Evolutionary conservation across 2,113 vertebrate genomes (phyloP).

Genomic region (Atlantisia rogersi): DNA sequence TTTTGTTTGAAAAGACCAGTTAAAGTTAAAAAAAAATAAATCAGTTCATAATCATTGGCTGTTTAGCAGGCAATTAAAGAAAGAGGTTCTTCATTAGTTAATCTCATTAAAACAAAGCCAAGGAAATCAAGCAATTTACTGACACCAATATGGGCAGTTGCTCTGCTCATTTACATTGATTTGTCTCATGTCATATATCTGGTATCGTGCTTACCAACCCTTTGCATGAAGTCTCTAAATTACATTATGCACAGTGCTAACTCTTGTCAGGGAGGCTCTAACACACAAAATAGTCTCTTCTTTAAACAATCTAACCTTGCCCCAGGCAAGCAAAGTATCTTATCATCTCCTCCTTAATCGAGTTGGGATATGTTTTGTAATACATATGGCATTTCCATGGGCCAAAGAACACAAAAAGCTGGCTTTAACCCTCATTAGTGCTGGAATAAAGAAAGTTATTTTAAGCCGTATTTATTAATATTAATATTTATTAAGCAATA

Average conservation of each 20-base stretch:
- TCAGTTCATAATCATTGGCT: not conserved
- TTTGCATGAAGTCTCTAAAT: not conserved
- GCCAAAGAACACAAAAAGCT: not conserved
- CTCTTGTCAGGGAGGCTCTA: not conserved
- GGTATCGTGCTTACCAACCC: not conserved
- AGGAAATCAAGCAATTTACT: not conserved
- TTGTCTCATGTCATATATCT: not conserved
- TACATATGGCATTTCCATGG: not conserved
- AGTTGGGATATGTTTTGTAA: not conserved
- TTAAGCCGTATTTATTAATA: not conserved
- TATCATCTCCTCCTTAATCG: not conserved
- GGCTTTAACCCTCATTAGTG: not conserved
- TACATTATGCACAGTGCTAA: not conserved
- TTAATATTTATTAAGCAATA: not conserved
- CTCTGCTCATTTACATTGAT: not conserved
- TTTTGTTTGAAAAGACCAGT: not conserved
- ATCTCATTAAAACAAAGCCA: not conserved
- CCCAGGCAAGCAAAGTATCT: not conserved
- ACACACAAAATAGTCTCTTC: not conserved
- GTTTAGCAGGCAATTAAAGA: not conserved
- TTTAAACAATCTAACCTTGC: not conserved
- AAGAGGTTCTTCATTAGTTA: not conserved
- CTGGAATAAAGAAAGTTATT: not conserved
- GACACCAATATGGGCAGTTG: not conserved
- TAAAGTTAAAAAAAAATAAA: not conserved